These are phyloP conservation scores for Strigamia transsilvanica DNA, from an alignment of 2,888 invertebrate genomes.

Conservation along the genomic window DNA sequence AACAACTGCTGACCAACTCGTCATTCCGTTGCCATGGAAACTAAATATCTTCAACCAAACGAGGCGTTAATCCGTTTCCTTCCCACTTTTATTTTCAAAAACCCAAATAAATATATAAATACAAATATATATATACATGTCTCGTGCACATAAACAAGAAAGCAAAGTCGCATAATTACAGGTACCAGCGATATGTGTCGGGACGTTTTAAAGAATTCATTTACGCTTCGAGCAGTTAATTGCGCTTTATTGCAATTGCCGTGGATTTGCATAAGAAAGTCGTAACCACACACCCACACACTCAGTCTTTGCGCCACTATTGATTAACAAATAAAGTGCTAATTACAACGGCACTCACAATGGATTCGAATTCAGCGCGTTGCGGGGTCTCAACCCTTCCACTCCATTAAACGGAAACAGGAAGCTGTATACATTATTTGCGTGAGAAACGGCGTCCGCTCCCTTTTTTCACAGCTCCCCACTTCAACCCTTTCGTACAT, in stretches of 20 bases:
- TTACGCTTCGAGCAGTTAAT: constrained; percentile 48
- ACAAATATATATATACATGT: neutral
- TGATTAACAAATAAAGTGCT: constrained; percentile 55
- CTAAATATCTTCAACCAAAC: constrained; percentile 13
- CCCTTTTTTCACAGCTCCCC: constrained; percentile 40
- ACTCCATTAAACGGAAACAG: constrained; percentile 53
- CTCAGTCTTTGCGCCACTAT: constrained; percentile 37
- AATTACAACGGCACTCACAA: constrained; percentile 52
- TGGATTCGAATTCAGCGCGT: constrained; percentile 51
- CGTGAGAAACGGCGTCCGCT: constrained; percentile 51
- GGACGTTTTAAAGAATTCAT: constrained; percentile 7
- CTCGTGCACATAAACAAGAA: neutral
- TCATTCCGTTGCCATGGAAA: neutral
- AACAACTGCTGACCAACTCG: constrained; percentile 37
- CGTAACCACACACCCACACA: constrained; percentile 23
- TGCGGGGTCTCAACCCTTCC: constrained; percentile 52
- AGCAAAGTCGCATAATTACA: neutral
- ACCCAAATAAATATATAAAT: too few species aligned
- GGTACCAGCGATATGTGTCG: neutral
- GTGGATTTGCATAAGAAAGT: constrained; percentile 51
- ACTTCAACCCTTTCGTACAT: constrained; percentile 16
- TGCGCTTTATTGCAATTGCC: constrained; percentile 50
- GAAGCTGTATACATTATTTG: constrained; percentile 52
- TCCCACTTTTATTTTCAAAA: neutral
- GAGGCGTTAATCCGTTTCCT: neutral